Base-by-base conservation (phyloP, 2,113 vertebrate genomes). In the Bubo scandiacus region DNA sequence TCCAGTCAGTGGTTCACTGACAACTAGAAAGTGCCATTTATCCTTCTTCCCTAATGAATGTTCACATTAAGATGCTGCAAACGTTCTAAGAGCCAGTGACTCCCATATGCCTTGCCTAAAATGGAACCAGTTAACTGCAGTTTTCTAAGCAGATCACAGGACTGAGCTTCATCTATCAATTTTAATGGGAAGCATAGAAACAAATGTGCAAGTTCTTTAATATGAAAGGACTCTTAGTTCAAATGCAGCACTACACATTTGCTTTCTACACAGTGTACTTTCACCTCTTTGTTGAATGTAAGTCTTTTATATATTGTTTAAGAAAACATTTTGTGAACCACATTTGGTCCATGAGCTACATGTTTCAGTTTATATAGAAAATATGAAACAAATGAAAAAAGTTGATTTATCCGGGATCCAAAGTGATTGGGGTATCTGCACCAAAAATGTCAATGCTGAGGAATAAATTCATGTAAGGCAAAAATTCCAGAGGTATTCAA, bases 351-450 rank as follows among this genome's bases (percentile, higher is more conserved):
- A 81, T 4, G 16, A 36, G 8, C 49, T 78, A 22, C 6, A 29
- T 55, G 27, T 66, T 88, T 96, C 74, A 73, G 51, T 66, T 92
- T 83, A 51, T 42, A 89, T 1, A 68, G 67, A 94, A 96, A 96
- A 93, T 14, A 77, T 0, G 14, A 92, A 80, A 57, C 15, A 83
- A 93, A 62, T 70, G 3, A 38, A 77, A 84, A 75, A 77, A 59
- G 20, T 23, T 83, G 5, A 51, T 62, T 71, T 86, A 47, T 6
- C 14, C 36, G 58, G 13, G 29, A 40, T 63, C 42, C n/a, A 80
- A 94, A 90, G 18, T 16, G 29, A 52, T 27, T 72, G 26, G 36
- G 0, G 5, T 61, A 90, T 83, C 49, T 77, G 40, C 42, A 73
- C 16, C 45, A 62, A 78, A 95, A 90, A 51, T 66, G 17, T 34